These are phyloP conservation scores for Drosophila nigritarsus DNA, from an alignment of 2,888 invertebrate genomes.

Conservation along the genomic window DNA sequence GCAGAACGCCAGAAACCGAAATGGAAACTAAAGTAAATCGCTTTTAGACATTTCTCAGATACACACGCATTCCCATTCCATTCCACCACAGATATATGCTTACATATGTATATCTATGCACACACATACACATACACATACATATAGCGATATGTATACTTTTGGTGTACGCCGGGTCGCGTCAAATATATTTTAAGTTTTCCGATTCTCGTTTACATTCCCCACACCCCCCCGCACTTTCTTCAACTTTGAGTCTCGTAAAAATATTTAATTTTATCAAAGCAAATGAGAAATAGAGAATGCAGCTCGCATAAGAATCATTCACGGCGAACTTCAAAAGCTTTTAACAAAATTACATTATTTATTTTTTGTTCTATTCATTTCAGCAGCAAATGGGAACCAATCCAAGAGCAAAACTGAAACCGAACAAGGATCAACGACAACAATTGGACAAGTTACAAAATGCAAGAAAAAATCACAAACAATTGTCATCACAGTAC, in stretches of 20 bases:
- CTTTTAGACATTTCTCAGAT: constrained; percentile 65
- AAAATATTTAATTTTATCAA: constrained; percentile 75
- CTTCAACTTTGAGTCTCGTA: constrained; percentile 37
- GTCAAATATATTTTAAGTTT: constrained; percentile 69
- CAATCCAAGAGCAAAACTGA: constrained; percentile 8
- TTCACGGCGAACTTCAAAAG: constrained; percentile 60
- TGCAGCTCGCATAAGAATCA: constrained; percentile 24
- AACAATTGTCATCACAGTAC: not conserved
- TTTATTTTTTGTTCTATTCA: constrained; percentile 48
- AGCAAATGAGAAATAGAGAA: constrained; percentile 32
- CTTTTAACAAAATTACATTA: constrained; percentile 77
- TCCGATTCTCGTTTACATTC: constrained; percentile 44
- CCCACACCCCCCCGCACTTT: constrained; percentile 5
- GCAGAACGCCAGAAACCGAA: constrained; percentile 51
- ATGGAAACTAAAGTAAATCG: constrained; percentile 67
- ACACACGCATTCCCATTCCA: constrained; percentile 49
- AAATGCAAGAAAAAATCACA: not conserved
- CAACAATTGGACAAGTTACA: not conserved
- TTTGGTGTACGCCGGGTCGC: constrained; percentile 27
- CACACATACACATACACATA: not conserved
- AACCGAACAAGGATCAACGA: not conserved
- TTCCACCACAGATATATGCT: constrained; percentile 19
- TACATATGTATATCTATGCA: constrained; percentile 9
- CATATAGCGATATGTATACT: constrained; percentile 4
- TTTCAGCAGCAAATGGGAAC: constrained; percentile 1